Evolutionary conservation across 2,797 vertebrate genomes (phyloP).

Genomic region (Siniperca undulata): DNA sequence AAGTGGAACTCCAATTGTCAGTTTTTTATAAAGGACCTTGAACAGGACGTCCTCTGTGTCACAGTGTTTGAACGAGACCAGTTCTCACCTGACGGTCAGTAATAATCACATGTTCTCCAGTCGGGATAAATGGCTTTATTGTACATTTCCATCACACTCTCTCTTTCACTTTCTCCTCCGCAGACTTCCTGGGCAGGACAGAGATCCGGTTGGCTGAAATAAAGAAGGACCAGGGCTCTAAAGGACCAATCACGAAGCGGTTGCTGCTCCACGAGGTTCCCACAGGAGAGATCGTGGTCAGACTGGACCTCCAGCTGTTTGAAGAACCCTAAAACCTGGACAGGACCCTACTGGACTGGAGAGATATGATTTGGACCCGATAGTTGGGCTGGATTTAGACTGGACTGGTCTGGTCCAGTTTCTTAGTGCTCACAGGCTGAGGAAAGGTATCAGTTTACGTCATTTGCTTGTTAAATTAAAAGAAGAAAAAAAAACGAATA

Average conservation of each 20-base stretch:
- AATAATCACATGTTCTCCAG: neutral
- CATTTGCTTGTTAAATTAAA: neutral
- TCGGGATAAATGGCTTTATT: neutral
- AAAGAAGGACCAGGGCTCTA: conserved; percentile 98
- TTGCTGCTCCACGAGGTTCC: conserved; percentile 97
- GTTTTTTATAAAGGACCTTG: conserved; percentile 98
- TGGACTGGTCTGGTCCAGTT: conserved; percentile 12
- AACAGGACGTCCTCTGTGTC: conserved; percentile 98
- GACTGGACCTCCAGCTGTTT: conserved; percentile 96
- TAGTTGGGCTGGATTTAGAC: conserved; percentile 4
- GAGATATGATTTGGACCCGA: conserved; percentile 63
- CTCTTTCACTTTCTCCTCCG: neutral
- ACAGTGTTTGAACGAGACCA: conserved; percentile 99
- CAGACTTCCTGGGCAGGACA: conserved; percentile 97
- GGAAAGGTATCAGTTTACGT: neutral
- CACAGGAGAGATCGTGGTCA: conserved; percentile 98
- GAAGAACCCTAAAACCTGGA: conserved; percentile 89
- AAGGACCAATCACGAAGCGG: conserved; percentile 97
- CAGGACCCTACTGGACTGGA: conserved; percentile 48
- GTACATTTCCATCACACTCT: neutral
- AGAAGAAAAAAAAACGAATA: neutral
- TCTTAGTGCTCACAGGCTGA: neutral
- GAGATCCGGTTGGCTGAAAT: conserved; percentile 99
- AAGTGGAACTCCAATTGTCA: conserved; percentile 99
- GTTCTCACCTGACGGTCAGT: conserved; percentile 96